Evolutionary conservation across 2,888 invertebrate genomes (phyloP), one percentile per base, ranked within the genome.

Genomic region (Protula sp.): DNA sequence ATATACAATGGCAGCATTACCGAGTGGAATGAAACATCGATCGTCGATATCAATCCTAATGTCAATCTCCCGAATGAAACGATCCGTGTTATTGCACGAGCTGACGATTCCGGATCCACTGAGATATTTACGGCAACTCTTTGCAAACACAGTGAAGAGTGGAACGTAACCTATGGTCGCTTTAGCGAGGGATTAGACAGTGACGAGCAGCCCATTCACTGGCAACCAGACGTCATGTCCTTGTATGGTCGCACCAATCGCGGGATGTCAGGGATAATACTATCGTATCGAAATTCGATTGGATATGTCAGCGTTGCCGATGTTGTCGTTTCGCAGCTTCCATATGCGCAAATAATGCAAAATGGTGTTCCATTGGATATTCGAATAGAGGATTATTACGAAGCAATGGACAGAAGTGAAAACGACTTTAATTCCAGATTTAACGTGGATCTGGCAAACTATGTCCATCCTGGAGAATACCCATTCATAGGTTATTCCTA

Each of bases 91-190:
- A 60, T 78, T n/a, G 77, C 71, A 2, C 63, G 79, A 26, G 65
- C 67, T 2, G 76, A 76, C 55, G 72, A 70, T 27, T 76, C 77
- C 2, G 79, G 79, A 4, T 75, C 76, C 1, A 78, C 79, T 2
- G 57, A 62, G 14, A 55, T 59, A 47, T 58, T 61, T 47, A 61
- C 61, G 27, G 57, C 58, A 3, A 74, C 73, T 1, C 63, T 79
- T 22, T 64, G 72, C 30, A 51, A 69, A 4, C 71, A 71, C 62
- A 70, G 71, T 57, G 4, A 24, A 0, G 58, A 66, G 5, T 79
- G 77, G 77, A 61, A 64, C 22, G 22, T 55, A 1, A 58, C 50
- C 1, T 72, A 65, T 27, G 76, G 78, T 0, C 22, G 1, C 3
- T 79, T 79, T 59, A 64, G 70, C 2, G 59, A 52, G 3, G 73